Evolutionary conservation across 2,888 invertebrate genomes (phyloP), one percentile per base, ranked within the genome.

Genomic region (Tenthredo amoena): DNA sequence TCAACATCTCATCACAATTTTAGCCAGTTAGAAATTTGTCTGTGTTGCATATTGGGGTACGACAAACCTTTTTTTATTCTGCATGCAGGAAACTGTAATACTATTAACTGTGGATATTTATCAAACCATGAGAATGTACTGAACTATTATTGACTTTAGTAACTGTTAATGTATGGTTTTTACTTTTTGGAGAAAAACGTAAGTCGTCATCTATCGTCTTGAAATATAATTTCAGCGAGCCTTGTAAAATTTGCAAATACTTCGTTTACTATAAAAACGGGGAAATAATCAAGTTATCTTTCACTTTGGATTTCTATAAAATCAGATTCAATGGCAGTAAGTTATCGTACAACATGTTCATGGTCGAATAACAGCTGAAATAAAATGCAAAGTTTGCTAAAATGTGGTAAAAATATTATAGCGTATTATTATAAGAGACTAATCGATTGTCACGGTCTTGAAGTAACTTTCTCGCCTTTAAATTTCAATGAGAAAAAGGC

Each of bases 281-380:
- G 31, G 0, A 40, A 40, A 6, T 37, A n/a, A 21, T 21, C 26
- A 43, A 74, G 5, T 74, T 3, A 21, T 47, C 4, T 47, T 43
- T 43, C 4, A 74, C 43, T 40, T 26, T 1, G 47, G 74, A 10
- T 47, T 21, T 74, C 43, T 21, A 15, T 12, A 74, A 74, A 12
- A 71, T 83, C 83, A 83, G 83, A 83, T 83, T 83, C 47, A 65
- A 43, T n/a, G 47, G 50, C 83, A 83, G 71, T 68, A 83, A 83
- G 34, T 83, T 83, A 50, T 83, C n/a, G 83, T 50, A 58, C 50
- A 71, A 83, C 34, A 71, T 26, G 68, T 68, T 83, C 81, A 26
- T 31, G 71, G 21, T 68, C 9, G 40, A 43, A 47, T 68, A 31
- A 50, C 43, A 62, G 68, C 83, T 83, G 83, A 83, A 83, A 83